Base-by-base conservation (phyloP, 2,797 vertebrate genomes). In the Hydrophis major region DNA sequence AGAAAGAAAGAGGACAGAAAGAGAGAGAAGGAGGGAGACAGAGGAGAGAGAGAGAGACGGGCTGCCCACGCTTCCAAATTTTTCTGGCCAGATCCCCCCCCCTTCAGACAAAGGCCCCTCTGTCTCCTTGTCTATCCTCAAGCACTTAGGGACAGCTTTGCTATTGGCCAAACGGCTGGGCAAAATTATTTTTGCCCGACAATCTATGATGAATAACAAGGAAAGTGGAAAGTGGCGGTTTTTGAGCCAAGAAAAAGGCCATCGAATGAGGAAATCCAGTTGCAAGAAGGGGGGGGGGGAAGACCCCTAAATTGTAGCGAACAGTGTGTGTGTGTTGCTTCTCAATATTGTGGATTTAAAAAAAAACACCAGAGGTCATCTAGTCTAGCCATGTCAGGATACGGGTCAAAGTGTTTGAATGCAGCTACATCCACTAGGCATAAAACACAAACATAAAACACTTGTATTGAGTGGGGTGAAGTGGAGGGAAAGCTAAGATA, bases 151-250 rank as follows among this genome's bases (percentile, higher is more conserved):
- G 93, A 91, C 28, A 4, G 94, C 87, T 78, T 92, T 89, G 20
- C 93, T 16, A 93, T 94, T 94, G 95, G 94, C 88, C 56, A 92
- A 87, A 20, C 0, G 10, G 86, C 95, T 92, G n/a, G 14, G 94
- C 50, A 18, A 93, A 78, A 60, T 96, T 93, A 94, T 94, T 87
- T 87, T 94, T 96, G 96, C 95, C 95, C 94, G 93, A 95, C 97
- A 96, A 96, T 97, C 96, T 97, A 94, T 95, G 87, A 93, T 94
- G 96, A 97, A 97, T 96, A 96, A 96, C 96, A 95, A 96, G 91
- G 61, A 95, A 89, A 74, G 90, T 94, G 92, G 93, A 95, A 89
- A 74, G 90, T 94, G 92, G 93, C 95, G 94, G 92, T 95, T 94
- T 96, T 96, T 94, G 93, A 88, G 6, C 28, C 61, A 90, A 74